Base-by-base conservation (phyloP, 2,888 invertebrate genomes). In the Acleris sparsana region DNA sequence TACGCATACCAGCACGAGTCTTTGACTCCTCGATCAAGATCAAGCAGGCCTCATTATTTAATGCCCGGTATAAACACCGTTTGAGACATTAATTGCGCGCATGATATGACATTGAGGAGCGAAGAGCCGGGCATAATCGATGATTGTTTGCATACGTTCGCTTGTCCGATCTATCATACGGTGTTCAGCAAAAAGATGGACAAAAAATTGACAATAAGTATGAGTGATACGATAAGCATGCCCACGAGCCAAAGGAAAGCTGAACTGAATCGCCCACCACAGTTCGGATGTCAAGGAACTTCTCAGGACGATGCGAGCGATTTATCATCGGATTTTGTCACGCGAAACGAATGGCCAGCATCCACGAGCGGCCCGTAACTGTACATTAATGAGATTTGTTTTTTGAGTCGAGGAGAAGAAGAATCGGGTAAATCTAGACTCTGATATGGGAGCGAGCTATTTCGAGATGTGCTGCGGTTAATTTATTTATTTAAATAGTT, bases 241-340 rank as follows among this genome's bases (percentile, higher is more conserved):
- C 44, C 48, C 17, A 43, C 43, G 43, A 55, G 61, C 18, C 55
- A 39, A 20, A 49, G 43, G 61, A 66, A 51, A 62, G 63, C 51
- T 61, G 57, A 63, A 61, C 52, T 62, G 67, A 70, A 74, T 78
- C 79, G 78, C 78, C 78, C 78, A 80, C 77, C 70, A 73, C 72
- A 72, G 70, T 77, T 78, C 71, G 72, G 77, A 83, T 79, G 83
- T 86, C 85, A 82, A 84, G 75, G 80, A 85, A 81, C 84, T 80
- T 78, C 78, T 78, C 73, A 80, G 79, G 80, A 82, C 78, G 76
- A 78, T 74, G 80, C 74, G 75, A 71, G 80, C 78, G 80, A 91
- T 90, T 83, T 80, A 89, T 91, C 89, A 87, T 83, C 75, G 55
- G 82, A 87, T 88, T 89, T 89, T 88, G 85, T 84, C 80, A 74